Evolutionary conservation across 2,797 vertebrate species (phyloP), one percentile per base, ranked within the genome.

Genomic region (Eulemur coronatus): DNA sequence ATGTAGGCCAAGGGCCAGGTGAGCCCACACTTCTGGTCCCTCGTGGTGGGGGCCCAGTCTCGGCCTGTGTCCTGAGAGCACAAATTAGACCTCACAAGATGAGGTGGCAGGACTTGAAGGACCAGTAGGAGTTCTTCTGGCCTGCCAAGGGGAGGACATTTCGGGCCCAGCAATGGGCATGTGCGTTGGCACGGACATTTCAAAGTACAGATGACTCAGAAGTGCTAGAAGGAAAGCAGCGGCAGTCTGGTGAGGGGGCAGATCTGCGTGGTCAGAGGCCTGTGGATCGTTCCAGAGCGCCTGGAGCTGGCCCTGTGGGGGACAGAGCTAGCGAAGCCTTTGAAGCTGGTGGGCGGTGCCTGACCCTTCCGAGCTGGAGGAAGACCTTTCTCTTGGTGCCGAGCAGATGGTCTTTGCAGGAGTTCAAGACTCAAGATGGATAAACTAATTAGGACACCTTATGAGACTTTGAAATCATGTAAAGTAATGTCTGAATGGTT

Each of bases 171-270:
- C 0, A 3, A 72, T 33, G 48, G 85, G 20, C 76, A 15, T 0
- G 4, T 0, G 0, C 22, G 17, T 41, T 52, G 35, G 33, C 28
- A 0, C 0, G n/a, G 84, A 55, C 24, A 12, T 11, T 13, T 20
- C 35, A 38, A 82, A 43, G 12, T 61, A 41, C 18, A 35, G 41
- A 38, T 38, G 50, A 50, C 30, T 59, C 24, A n/a, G 15, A 52
- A 48, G 43, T 57, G 61, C 65, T 63, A 4, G 28, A 67, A 50
- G 65, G 38, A 48, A 28, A 69, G n/a, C 48, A 13, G 48, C 17
- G 52, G 84, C 33, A 81, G 17, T 80, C 65, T 79, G 43, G 59
- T 28, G 41, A 89, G 63, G 26, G 48, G 3, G 15, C 82, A 24
- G 63, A 65, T 13, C 52, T 24, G 41, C 65, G 57, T 52, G 30